phyloP scores from a whole-genome alignment of 2,113 vertebrate species.

The Menidia beryllina region DNA sequence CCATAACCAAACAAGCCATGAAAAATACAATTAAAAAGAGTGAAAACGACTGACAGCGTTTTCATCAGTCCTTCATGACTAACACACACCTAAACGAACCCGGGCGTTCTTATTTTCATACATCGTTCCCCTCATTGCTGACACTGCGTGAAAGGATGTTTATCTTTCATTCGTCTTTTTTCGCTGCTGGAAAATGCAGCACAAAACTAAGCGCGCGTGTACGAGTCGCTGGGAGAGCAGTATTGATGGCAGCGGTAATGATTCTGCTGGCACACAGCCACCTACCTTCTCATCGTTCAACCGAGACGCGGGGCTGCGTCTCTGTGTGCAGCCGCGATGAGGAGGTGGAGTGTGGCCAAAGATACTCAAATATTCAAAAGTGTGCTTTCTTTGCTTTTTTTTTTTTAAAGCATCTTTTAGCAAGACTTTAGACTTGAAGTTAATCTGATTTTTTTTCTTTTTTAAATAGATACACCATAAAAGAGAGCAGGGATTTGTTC shows the following conservation, averaged over 20 bases:
- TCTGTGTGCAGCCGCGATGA: conserved; percentile 5
- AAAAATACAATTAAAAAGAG: no score
- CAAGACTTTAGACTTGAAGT: no score
- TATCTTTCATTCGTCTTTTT: not conserved
- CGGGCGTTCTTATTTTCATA: not conserved
- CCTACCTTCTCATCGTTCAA: conserved; percentile 17
- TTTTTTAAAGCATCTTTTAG: no score
- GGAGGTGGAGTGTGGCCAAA: not conserved
- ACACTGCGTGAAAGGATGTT: not conserved
- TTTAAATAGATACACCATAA: no score
- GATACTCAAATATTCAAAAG: not conserved
- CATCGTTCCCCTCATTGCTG: not conserved
- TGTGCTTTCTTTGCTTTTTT: not conserved
- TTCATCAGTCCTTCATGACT: not conserved
- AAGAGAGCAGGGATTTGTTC: not conserved
- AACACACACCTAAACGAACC: not conserved
- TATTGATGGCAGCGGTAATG: conserved; percentile 47
- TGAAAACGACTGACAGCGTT: not conserved
- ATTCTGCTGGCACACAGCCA: conserved; percentile 44
- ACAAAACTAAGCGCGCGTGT: conserved; percentile 5
- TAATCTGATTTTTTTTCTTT: not conserved
- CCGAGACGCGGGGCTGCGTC: conserved; percentile 21
- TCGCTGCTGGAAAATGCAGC: conserved; percentile 1
- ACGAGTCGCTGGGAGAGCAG: conserved; percentile 46
- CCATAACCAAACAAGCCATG: conserved; percentile 1